Evolutionary conservation across 2,113 vertebrate species (phyloP).

Genomic region (Plecotus auritus): DNA sequence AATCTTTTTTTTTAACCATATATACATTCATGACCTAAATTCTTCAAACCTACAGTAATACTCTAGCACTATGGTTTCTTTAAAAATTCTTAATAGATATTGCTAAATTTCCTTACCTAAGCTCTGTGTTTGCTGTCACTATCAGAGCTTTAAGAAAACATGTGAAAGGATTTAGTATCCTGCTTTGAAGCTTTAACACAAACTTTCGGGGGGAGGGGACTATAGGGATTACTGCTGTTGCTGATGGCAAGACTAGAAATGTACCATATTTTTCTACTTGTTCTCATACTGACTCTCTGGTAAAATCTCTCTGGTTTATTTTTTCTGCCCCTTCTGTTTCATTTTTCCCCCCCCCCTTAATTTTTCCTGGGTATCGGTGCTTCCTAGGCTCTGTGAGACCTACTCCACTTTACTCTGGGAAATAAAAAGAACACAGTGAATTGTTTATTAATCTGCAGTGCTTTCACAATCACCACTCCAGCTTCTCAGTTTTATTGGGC

Average conservation of each 20-base stretch:
- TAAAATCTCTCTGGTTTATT: slow-evolving; percentile 18
- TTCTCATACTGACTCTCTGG: slow-evolving; percentile 3
- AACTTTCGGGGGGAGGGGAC: background rate
- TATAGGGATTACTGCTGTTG: background rate
- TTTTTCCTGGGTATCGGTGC: background rate
- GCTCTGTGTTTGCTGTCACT: background rate
- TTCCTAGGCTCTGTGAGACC: background rate
- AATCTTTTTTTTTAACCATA: background rate
- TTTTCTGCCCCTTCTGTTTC: background rate
- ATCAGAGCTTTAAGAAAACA: slow-evolving; percentile 39
- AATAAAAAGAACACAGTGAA: slow-evolving; percentile 2
- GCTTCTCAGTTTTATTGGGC: background rate
- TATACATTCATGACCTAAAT: background rate
- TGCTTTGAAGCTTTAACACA: slow-evolving; percentile 44
- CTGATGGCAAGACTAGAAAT: slow-evolving; percentile 18
- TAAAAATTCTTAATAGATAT: background rate
- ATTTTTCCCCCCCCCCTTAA: background rate
- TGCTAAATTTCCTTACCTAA: background rate
- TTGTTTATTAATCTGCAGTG: background rate
- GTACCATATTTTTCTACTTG: slow-evolving; percentile 9
- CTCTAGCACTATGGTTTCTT: background rate
- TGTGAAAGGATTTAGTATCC: slow-evolving; percentile 15
- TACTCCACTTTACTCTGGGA: background rate
- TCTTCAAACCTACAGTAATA: background rate
- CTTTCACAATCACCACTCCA: background rate